These are phyloP conservation scores for Gorsachius goisagi DNA, from an alignment of 2,113 vertebrate genomes.

Conservation along the genomic window DNA sequence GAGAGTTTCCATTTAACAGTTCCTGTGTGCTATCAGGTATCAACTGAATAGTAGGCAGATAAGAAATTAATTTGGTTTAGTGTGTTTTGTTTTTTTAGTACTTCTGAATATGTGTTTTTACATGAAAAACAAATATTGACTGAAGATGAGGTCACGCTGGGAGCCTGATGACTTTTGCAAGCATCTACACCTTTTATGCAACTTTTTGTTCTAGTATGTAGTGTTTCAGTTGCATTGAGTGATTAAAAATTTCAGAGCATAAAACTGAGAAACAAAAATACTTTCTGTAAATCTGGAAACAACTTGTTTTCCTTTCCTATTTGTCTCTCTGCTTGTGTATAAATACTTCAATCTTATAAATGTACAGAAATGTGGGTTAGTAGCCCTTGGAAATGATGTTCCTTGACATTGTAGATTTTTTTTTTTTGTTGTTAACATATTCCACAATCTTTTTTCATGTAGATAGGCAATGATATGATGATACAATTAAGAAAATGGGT, in stretches of 20 bases:
- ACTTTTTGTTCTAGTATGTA: background rate
- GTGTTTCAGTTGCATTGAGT: background rate
- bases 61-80: background rate
- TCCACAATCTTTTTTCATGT: background rate
- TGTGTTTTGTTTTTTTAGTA: background rate
- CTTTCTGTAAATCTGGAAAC: background rate
- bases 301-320: background rate
- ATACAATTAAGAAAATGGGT: background rate
- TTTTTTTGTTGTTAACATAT: background rate
- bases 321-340: background rate
- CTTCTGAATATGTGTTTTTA: conserved; percentile 10
- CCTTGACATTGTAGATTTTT: background rate
- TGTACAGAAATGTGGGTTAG: background rate
- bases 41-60: background rate
- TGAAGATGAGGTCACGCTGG: background rate
- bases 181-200: background rate
- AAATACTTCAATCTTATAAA: background rate
- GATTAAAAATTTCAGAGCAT: background rate
- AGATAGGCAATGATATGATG: background rate
- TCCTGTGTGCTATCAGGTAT: background rate
- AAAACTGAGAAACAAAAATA: background rate
- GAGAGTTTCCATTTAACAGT: background rate
- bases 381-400: background rate
- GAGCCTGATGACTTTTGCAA: background rate
- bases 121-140: background rate